These are phyloP conservation scores for Philypnodon macrostomus DNA, from an alignment of 2,797 vertebrate genomes.

Conservation along the genomic window DNA sequence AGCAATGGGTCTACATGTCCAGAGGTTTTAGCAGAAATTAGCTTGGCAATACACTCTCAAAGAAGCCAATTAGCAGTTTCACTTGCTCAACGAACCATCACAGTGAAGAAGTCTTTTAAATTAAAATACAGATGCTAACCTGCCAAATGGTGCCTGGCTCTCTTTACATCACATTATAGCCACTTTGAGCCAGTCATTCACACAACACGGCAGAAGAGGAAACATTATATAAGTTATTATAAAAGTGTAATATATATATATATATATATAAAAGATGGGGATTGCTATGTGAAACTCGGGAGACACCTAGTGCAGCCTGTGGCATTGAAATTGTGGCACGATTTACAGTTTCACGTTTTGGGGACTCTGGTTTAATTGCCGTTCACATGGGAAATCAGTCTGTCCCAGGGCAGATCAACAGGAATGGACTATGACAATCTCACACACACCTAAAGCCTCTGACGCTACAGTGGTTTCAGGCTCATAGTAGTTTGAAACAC, in stretches of 20 bases:
- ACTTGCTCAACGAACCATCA: no score
- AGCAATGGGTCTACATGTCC: no score
- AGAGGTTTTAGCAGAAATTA: no score
- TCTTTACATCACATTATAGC: conserved; percentile 48
- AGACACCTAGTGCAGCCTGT: conserved; percentile 44
- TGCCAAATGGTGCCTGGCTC: conserved; percentile 16
- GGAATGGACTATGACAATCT: conserved; percentile 29
- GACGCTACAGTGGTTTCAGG: conserved; percentile 6
- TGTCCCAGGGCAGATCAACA: conserved; percentile 43
- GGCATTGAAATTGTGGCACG: conserved; percentile 39
- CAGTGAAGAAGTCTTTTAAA: conserved; percentile 26
- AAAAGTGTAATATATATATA: no score
- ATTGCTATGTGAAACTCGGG: conserved; percentile 32
- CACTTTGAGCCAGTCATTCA: conserved; percentile 31
- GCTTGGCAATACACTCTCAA: no score
- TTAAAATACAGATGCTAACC: conserved; percentile 13
- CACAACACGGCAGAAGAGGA: conserved; percentile 16
- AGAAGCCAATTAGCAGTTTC: conserved; percentile 34
- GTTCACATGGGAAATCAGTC: conserved; percentile 54
- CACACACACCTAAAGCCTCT: conserved; percentile 17
- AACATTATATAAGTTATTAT: conserved; percentile 30
- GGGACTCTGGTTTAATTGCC: conserved; percentile 63
- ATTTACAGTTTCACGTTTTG: conserved; percentile 29
- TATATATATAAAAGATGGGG: conserved; percentile 19
- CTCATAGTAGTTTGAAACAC: no score